These are phyloP conservation scores for Eurystomus glaucurus DNA, from an alignment of 2,797 vertebrate species.

Conservation along the genomic window DNA sequence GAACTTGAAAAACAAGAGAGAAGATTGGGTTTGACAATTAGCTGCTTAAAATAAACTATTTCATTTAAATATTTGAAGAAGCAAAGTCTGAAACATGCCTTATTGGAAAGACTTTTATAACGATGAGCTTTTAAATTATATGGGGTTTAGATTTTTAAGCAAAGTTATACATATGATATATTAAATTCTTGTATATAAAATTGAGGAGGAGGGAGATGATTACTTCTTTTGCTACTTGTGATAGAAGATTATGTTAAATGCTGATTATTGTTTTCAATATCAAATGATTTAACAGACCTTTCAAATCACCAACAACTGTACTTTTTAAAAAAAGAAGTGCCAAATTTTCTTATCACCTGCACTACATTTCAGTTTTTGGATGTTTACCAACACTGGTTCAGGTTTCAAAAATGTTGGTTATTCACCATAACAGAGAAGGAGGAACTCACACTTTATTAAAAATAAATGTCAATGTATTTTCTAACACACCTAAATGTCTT, in stretches of 20 bases:
- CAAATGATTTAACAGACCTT: background rate
- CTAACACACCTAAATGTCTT: background rate
- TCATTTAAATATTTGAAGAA: background rate
- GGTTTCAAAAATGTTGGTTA: background rate
- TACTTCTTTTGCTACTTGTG: background rate
- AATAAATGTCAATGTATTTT: background rate
- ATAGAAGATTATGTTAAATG: background rate
- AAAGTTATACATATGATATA: background rate
- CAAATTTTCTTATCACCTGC: background rate
- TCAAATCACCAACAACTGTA: background rate
- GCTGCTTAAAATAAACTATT: conserved; percentile 36
- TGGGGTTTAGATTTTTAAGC: background rate
- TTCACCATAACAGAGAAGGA: background rate
- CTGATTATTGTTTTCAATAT: background rate
- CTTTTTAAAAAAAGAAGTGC: background rate
- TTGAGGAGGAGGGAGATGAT: background rate
- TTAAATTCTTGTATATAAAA: background rate
- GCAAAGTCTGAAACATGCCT: background rate
- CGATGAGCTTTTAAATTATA: background rate
- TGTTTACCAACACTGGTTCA: background rate
- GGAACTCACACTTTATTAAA: background rate
- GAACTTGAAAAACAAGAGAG: conserved; percentile 15
- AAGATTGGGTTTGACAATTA: background rate
- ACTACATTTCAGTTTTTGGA: background rate
- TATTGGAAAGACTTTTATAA: background rate